Evolutionary conservation across 2,113 vertebrate species (phyloP).

Genomic region (Hystrix cristata): DNA sequence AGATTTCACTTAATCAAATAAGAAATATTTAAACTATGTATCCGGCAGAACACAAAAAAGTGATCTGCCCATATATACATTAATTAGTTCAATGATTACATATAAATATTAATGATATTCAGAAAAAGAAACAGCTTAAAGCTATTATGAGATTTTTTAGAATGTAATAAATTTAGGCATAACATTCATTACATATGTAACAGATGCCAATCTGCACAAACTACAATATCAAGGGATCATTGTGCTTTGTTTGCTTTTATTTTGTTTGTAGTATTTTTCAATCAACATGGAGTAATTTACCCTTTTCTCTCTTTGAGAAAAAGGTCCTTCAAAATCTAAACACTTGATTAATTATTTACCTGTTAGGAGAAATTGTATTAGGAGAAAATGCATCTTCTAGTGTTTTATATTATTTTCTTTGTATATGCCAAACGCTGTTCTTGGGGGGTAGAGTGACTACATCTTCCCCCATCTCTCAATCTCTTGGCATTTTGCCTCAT

Average conservation of each 20-base stretch:
- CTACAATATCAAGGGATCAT: conserved; percentile 26
- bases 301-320: conserved; percentile 49
- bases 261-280: conserved; percentile 58
- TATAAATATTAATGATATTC: conserved; percentile 68
- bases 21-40: conserved; percentile 72
- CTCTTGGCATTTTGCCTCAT: neutral
- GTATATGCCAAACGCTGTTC: neutral
- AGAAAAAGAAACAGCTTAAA: conserved; percentile 67
- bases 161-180: conserved; percentile 43
- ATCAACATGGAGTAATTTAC: conserved; percentile 11
- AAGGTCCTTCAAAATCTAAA: conserved; percentile 27
- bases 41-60: conserved; percentile 37
- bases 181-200: conserved; percentile 44
- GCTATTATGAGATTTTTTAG: conserved; percentile 16
- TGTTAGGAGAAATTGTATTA: conserved; percentile 53
- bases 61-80: conserved; percentile 58
- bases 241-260: conserved; percentile 28
- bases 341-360: conserved; percentile 67
- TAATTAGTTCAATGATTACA: conserved; percentile 68
- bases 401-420: neutral
- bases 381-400: neutral
- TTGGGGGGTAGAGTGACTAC: neutral
- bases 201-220: conserved; percentile 4
- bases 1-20: conserved; percentile 64
- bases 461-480: neutral